phyloP scores from a whole-genome alignment of 1,140 invertebrate genomes.

The Ruditapes philippinarum region DNA sequence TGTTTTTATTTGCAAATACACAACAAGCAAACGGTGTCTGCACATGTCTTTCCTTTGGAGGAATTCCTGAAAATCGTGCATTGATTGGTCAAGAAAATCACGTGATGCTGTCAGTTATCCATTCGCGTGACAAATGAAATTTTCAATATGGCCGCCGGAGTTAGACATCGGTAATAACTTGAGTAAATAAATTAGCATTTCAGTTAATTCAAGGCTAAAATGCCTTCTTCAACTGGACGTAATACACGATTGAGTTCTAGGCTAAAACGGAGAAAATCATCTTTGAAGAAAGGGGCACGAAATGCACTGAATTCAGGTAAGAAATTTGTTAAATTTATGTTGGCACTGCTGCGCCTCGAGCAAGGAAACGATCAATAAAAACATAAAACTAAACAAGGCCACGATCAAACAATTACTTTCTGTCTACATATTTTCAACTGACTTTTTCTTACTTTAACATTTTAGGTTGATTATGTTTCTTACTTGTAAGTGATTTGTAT shows the following conservation, averaged over 20 bases:
- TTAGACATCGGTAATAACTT: slow-evolving; percentile 53
- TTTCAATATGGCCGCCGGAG: slow-evolving; percentile 82
- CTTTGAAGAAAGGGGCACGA: slow-evolving; percentile 23
- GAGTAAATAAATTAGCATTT: slow-evolving; percentile 63
- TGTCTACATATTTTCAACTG: too few relatives aligned
- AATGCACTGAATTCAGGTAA: slow-evolving; percentile 38
- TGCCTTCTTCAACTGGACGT: slow-evolving; percentile 81
- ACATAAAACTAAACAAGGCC: not conserved
- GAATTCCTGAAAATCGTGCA: slow-evolving; percentile 52
- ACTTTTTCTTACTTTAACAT: too few relatives aligned
- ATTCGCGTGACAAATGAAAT: slow-evolving; percentile 77
- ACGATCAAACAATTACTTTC: too few relatives aligned
- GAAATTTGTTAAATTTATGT: slow-evolving; percentile 9
- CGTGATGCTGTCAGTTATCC: slow-evolving; percentile 79
- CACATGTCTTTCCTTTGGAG: slow-evolving; percentile 28
- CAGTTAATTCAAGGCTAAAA: slow-evolving; percentile 66
- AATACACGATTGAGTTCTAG: slow-evolving; percentile 82
- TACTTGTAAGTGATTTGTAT: not conserved
- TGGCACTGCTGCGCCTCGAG: not conserved
- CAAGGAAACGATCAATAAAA: slow-evolving; percentile 41
- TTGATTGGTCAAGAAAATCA: slow-evolving; percentile 77
- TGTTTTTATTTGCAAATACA: not conserved
- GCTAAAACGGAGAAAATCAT: slow-evolving; percentile 31
- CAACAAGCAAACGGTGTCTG: slow-evolving; percentile 45
- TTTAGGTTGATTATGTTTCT: not conserved